Base-by-base conservation (phyloP, 2,113 vertebrate genomes). In the Tragelaphus strepsiceros region DNA sequence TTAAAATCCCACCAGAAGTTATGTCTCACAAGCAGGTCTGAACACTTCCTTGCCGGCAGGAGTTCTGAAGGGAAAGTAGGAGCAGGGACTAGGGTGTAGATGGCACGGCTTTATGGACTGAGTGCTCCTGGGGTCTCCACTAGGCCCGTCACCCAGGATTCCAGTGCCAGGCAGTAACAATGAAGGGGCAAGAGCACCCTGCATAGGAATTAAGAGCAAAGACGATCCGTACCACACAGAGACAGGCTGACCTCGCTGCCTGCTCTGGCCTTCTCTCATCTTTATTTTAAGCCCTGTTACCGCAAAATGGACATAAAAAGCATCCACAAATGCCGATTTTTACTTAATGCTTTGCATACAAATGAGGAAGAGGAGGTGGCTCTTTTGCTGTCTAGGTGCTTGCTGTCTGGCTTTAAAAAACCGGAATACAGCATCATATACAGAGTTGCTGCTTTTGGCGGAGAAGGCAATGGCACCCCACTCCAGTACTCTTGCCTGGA, bases 1-100 rank as follows among this genome's bases (percentile, higher is more conserved):
- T 96, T 88, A 95, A 96, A 96, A 96, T 92, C 88, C 82, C 95
- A 96, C 77, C 64, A 95, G 58, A 94, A 96, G 95, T 80, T 30
- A 46, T 22, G 46, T 46, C 59, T 49, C n/a, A 3, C 94, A 96
- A 98, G 51, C 84, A 96, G 94, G 77, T 94, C 84, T 96, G 53
- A 83, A 62, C 5, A 39, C 35, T 22, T 62, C 49, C 62, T 19
- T 8, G 3, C 46, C 17, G 43, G 56, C 53, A 80, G 53, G 35
- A 49, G 54, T 56, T 62, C n/a, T 28, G 15, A 24, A 51, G 81
- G 67, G 43, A 39, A 62, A 3, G 30, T 35, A 39, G 64, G 46
- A 78, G 16, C 3, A 0, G 71, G 49, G 49, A 35, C 1, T 15
- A 28, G 46, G 39, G 46, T 61, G 30, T n/a, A 24, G 26, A 86